These are phyloP conservation scores for Clavelina lepadiformis DNA, from an alignment of 23 tunicate species.

Conservation along the genomic window DNA sequence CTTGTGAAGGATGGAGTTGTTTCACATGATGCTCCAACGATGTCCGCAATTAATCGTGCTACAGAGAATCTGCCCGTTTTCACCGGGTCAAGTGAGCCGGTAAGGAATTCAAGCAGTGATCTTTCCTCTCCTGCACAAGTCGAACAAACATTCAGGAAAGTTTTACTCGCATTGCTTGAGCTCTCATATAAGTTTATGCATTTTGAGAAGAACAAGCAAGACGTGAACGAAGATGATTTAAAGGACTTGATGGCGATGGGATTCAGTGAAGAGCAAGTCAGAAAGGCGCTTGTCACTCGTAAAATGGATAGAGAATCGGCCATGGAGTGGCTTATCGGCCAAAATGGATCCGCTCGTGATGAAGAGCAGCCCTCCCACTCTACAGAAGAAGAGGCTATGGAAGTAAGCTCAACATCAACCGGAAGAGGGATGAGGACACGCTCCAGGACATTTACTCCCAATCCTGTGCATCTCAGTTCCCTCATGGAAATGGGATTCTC, in stretches of 20 bases:
- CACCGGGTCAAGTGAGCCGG: conserved; percentile 1
- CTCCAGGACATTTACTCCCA: conserved; percentile 48
- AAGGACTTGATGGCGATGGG: conserved; percentile 70
- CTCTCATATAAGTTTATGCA: conserved; percentile 87
- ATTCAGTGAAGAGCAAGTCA: conserved; percentile 51
- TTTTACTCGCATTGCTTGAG: conserved; percentile 79
- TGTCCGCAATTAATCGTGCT: conserved; percentile 46
- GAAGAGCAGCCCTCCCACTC: conserved; percentile 8
- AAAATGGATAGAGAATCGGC: conserved; percentile 50
- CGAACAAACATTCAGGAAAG: conserved; percentile 83
- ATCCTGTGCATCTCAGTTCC: conserved; percentile 41
- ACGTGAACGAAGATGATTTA: neutral
- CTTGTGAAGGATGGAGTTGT: conserved; percentile 36
- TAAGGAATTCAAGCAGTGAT: neutral
- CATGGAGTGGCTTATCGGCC: conserved; percentile 71
- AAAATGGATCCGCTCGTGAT: conserved; percentile 7
- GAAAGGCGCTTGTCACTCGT: conserved; percentile 39
- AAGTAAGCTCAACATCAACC: conserved; percentile 1
- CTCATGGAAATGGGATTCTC: conserved; percentile 80
- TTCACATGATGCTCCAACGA: conserved; percentile 56
- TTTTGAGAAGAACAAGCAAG: conserved; percentile 47
- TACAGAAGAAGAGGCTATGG: conserved; percentile 31
- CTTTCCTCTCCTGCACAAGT: conserved; percentile 37
- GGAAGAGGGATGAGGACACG: conserved; percentile 11
- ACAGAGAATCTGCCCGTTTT: conserved; percentile 58